These are phyloP conservation scores for Koerneria pararmatus DNA, from an alignment of 2,888 invertebrate species.

Conservation along the genomic window DNA sequence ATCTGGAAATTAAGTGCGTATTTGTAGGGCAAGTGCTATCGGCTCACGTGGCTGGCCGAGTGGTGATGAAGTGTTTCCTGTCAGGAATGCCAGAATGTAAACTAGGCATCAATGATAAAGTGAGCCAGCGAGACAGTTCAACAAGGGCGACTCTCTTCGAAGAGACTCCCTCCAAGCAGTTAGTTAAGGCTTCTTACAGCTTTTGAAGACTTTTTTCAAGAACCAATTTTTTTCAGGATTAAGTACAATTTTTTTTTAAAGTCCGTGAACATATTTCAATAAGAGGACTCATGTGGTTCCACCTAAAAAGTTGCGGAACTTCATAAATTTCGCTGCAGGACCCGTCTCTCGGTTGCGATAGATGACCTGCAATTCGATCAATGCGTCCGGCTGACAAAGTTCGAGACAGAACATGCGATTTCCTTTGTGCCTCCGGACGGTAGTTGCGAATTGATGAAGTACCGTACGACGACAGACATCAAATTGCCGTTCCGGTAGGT, in stretches of 20 bases:
- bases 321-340: conserved; percentile 32
- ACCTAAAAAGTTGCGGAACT: too few species aligned
- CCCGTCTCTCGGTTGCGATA: conserved; percentile 94
- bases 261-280: too few species aligned
- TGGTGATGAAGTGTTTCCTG: conserved; percentile 97
- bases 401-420: conserved; percentile 98
- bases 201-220: too few species aligned
- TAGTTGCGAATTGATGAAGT: conserved; percentile 98
- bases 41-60: conserved; percentile 96
- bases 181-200: too few species aligned
- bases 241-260: too few species aligned
- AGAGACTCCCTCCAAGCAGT: too few species aligned
- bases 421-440: conserved; percentile 98
- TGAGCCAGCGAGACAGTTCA: conserved; percentile 70
- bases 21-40: conserved; percentile 89
- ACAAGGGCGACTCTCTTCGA: conserved; percentile 61
- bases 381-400: conserved; percentile 97
- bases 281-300: too few species aligned
- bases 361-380: conserved; percentile 99
- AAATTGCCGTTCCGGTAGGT: conserved; percentile 85
- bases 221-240: too few species aligned
- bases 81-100: conserved; percentile 99
- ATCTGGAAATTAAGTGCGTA: too few species aligned
- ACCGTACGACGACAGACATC: conserved; percentile 98
- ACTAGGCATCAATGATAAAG: conserved; percentile 97